Evolutionary conservation across 2,797 vertebrate genomes (phyloP), one percentile per base, ranked within the genome.

Genomic region (Hybognathus amarus): DNA sequence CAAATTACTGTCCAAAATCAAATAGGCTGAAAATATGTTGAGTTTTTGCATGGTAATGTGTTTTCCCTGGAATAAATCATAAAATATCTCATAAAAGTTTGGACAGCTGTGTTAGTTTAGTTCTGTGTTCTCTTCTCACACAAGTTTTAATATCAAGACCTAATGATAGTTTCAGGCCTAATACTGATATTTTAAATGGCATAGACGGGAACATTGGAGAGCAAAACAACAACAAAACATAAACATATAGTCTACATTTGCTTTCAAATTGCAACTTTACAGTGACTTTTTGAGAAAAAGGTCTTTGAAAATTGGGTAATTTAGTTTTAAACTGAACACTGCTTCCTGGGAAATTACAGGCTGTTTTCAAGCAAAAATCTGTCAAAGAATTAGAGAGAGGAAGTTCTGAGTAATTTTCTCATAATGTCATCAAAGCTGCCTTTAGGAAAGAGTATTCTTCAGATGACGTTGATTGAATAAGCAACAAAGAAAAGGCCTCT

Each of bases 1-100:
- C 80, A 54, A 83, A 80, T 83, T 83, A 79, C 77, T 80, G 85
- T 82, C 33, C 70, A 86, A 50, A 86, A 69, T 75, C 70, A 83
- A 80, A 79, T 54, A 66, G 52, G 22, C 75, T 77, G 47, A 50
- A 50, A 77, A 83, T 77, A 82, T 56, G 70, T 22, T 38, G 70
- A 64, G 42, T n/a, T 82, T 38, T 38, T 81, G 47, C 71, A 82
- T 67, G 45, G 64, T n/a, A 61, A 77, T 64, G 66, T 50, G 45
- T 66, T 82, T 82, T 82, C 11, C 3, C 15, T 36, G 33, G 12
- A 77, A 61, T 59, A 77, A 59, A 54, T 82, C 63, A 45, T 33
- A 52, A 74, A 52, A 70, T 42, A 56, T 45, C 56, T 82, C 33
- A 74, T 40, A 27, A 61, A 63, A n/a, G 30, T 56, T 27, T 64